Base-by-base conservation (phyloP, 2,113 vertebrate species). In the Nesogale talazaci region DNA sequence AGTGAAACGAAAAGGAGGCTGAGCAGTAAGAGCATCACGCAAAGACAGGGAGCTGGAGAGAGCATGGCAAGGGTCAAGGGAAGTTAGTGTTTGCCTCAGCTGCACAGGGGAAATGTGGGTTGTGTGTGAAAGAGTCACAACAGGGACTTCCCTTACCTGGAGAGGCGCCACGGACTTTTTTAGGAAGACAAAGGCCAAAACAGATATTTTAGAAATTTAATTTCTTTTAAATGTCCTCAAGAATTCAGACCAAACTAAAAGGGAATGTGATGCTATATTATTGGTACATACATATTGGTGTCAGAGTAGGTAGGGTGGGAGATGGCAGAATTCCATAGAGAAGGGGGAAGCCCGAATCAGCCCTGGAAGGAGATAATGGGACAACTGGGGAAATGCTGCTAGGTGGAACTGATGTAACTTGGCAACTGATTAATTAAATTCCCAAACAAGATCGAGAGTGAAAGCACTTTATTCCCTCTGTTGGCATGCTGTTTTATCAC, bases 201-300 rank as follows among this genome's bases (percentile, higher is more conserved):
- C 27, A 79, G 38, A 40, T 25, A 12, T 83, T 25, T 89, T 78
- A 82, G 52, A 84, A 94, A 86, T 57, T 86, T 46, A 67, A 70
- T 83, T 57, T 61, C 6, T 20, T 2, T 14, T 29, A 5, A 42
- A 42, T 36, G 34, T 17, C 36, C 69, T 31, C 16, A 38, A 6
- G 19, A 17, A 72, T 3, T 8, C 31, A 63, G n/a, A 31, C 70
- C 20, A 42, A 82, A 83, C 14, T 38, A 61, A 31, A 84, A 0
- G 14, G 9, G 8, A 6, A 1, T 31, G 9, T 8, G 31, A 12
- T 61, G 16, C 7, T 57, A 27, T 67, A 11, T 34, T 83, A 59
- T 2, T 23, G 12, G 42, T 56, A 27, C 15, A 23, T 77, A 4
- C 15, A 23, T 77, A 4, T 5, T 34, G 25, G 5, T 20, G 17